Percentiles rank a stretch among this genome's conserved stretches.
phyloP scores from a whole-genome alignment of 2,888 invertebrate genomes.

The Byasa hedistus region DNA sequence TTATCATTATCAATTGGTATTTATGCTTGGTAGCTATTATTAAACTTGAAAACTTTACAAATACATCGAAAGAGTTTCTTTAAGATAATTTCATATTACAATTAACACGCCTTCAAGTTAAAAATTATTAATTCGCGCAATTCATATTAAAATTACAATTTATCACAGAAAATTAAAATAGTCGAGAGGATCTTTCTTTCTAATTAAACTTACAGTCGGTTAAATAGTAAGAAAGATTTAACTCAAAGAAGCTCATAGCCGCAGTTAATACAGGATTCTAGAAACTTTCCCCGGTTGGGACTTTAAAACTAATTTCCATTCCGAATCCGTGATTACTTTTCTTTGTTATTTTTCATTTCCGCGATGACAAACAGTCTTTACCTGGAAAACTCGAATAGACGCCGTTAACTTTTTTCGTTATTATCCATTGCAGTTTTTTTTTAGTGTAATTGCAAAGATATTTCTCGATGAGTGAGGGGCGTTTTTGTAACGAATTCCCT shows the following conservation, averaged over 20 bases:
- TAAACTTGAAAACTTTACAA: too few species aligned
- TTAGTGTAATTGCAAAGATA: constrained; percentile 20
- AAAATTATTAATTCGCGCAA: neutral
- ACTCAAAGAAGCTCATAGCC: constrained; percentile 28
- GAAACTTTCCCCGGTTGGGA: constrained; percentile 28
- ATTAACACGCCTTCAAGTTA: too few species aligned
- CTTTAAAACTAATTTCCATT: constrained; percentile 32
- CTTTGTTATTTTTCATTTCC: constrained; percentile 32
- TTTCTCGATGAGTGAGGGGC: constrained; percentile 20
- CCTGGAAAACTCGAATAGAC: constrained; percentile 30
- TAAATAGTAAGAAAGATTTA: constrained; percentile 29
- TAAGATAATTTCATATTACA: too few species aligned
- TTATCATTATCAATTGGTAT: too few species aligned
- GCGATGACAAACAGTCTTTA: constrained; percentile 30
- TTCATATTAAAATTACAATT: constrained; percentile 11
- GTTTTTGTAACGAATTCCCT: constrained; percentile 27
- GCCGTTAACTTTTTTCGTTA: constrained; percentile 21
- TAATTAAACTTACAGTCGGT: constrained; percentile 28
- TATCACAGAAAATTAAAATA: constrained; percentile 14
- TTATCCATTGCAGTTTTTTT: constrained; percentile 28
- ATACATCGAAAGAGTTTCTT: neutral
- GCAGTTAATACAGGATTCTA: constrained; percentile 30
- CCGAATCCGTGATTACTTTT: constrained; percentile 31
- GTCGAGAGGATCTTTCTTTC: constrained; percentile 19
- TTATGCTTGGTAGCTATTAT: too few species aligned